A percentile compares a stretch with the other conserved stretches of the same genome.
phyloP scores from a whole-genome alignment of 2,888 invertebrate genomes.

The Oxyscelio sp. region DNA sequence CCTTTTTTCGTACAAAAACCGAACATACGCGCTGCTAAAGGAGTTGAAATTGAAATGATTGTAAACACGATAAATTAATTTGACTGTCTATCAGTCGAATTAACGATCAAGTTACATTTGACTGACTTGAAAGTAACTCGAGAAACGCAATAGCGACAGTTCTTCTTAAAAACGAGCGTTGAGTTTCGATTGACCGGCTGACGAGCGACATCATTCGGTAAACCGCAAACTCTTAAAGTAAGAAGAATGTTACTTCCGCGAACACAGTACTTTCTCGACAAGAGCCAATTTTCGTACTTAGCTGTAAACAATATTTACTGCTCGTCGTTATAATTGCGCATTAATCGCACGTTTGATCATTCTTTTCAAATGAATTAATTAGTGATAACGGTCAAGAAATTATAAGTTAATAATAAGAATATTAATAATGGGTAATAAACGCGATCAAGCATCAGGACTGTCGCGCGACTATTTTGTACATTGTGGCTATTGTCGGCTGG shows the following conservation, averaged over 20 bases:
- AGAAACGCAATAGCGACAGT: too few relatives aligned
- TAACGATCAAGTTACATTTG: slow-evolving; percentile 61
- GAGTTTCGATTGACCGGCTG: slow-evolving; percentile 26
- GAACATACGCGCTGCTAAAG: background rate
- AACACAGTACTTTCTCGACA: slow-evolving; percentile 52
- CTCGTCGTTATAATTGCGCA: too few relatives aligned
- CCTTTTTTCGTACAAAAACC: slow-evolving; percentile 62
- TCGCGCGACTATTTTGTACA: slow-evolving; percentile 59
- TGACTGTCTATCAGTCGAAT: too few relatives aligned
- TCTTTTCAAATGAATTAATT: too few relatives aligned
- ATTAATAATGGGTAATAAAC: background rate
- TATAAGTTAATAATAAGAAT: slow-evolving; percentile 24
- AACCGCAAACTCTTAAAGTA: slow-evolving; percentile 17
- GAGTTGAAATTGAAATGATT: too few relatives aligned
- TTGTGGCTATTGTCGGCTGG: slow-evolving; percentile 78
- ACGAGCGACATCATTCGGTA: slow-evolving; percentile 11
- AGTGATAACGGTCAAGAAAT: too few relatives aligned
- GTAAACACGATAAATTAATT: too few relatives aligned
- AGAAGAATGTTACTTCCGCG: slow-evolving; percentile 46
- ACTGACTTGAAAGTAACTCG: slow-evolving; percentile 55
- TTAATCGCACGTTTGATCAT: too few relatives aligned
- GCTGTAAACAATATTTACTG: too few relatives aligned
- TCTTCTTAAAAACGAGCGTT: too few relatives aligned
- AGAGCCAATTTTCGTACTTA: slow-evolving; percentile 46
- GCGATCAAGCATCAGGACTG: background rate